Evolutionary conservation across 2,113 vertebrate species (phyloP).

Genomic region (Cavia porcellus): DNA sequence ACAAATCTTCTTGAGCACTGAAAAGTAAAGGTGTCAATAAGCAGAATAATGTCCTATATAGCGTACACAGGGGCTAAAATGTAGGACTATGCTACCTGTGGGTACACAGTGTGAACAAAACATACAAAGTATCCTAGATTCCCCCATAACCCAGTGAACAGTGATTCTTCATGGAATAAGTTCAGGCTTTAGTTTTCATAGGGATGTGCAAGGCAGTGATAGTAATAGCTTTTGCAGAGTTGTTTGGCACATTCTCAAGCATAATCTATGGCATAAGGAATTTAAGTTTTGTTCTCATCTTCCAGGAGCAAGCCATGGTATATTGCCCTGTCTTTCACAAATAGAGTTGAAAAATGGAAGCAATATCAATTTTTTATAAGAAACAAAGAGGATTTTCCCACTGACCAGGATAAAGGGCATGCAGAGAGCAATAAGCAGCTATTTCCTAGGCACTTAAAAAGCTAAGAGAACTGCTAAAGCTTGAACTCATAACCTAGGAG

Average conservation of each 20-base stretch:
- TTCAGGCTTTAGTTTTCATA: slow-evolving; percentile 18
- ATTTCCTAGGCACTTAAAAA: slow-evolving; percentile 52
- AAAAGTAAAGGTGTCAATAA: slow-evolving; percentile 27
- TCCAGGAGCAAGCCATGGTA: slow-evolving; percentile 2
- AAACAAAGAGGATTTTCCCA: background rate
- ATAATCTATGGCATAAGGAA: background rate
- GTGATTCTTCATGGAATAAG: slow-evolving; percentile 21
- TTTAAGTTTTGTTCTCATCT: slow-evolving; percentile 9
- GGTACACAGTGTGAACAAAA: background rate
- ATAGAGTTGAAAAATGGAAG: slow-evolving; percentile 61
- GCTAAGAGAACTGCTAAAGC: background rate
- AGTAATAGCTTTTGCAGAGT: background rate
- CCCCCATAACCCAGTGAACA: background rate
- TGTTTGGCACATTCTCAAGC: background rate
- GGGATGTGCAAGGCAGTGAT: background rate
- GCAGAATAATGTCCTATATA: background rate
- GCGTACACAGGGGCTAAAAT: background rate
- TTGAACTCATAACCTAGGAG: slow-evolving; percentile 39
- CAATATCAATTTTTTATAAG: slow-evolving; percentile 53
- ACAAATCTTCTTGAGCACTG: slow-evolving; percentile 29
- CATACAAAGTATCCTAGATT: background rate
- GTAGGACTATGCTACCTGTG: background rate
- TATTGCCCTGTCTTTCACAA: slow-evolving; percentile 38
- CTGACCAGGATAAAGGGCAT: background rate
- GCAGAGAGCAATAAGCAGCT: background rate